These are phyloP conservation scores for Epinephelus fuscoguttatus DNA, from an alignment of 2,113 vertebrate species.

Conservation along the genomic window DNA sequence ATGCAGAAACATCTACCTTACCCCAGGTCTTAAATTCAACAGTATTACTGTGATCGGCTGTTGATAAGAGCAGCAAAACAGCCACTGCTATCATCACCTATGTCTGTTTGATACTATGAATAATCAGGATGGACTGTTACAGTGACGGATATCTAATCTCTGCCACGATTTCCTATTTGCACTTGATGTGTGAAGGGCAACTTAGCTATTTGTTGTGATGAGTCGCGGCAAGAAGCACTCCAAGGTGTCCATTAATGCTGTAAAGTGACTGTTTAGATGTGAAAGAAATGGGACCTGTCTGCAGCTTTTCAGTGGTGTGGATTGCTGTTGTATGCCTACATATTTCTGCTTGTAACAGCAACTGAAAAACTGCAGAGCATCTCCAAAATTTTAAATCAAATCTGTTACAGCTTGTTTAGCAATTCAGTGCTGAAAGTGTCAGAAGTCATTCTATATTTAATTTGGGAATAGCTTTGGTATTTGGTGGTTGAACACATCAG, in stretches of 20 bases:
- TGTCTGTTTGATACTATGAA: conserved; percentile 22
- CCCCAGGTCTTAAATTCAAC: neutral
- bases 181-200: conserved; percentile 36
- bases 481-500: neutral
- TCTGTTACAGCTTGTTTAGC: neutral
- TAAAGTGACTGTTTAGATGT: conserved; percentile 25
- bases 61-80: neutral
- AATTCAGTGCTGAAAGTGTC: neutral
- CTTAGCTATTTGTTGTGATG: conserved; percentile 36
- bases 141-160: conserved; percentile 23
- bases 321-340: neutral
- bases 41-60: neutral
- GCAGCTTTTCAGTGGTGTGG: neutral
- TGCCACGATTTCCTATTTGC: conserved; percentile 25
- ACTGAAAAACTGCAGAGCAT: neutral
- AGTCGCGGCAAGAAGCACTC: conserved; percentile 26
- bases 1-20: neutral
- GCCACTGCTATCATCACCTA: conserved; percentile 16
- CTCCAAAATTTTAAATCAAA: neutral
- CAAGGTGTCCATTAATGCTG: conserved; percentile 33
- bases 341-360: neutral
- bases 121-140: conserved; percentile 7
- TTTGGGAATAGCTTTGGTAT: conserved; percentile 2
- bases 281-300: conserved; percentile 18
- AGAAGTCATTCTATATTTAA: neutral